Base-by-base conservation (phyloP, 2,113 vertebrate genomes). In the Toxotes chatareus region DNA sequence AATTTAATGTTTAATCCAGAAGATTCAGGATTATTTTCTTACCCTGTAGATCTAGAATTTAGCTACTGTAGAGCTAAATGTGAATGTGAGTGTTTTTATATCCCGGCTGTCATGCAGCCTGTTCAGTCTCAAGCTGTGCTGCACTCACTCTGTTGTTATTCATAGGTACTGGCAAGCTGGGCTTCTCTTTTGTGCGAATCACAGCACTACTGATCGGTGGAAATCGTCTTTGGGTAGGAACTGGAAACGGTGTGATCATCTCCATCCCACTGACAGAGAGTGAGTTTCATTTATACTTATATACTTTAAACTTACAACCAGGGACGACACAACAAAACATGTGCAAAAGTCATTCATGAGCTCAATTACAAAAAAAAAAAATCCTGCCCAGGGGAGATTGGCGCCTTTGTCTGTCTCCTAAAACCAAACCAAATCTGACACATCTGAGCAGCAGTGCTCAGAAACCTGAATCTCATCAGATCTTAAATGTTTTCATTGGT, bases 181-280 rank as follows among this genome's bases (percentile, higher is more conserved):
- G 98, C 76, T 99, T 99, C 95, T 99, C 98, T 0, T 99, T 99
- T 2, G 98, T 99, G 76, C 94, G 98, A 73, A 99, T 99, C 91
- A 99, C 98, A 4, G 98, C 98, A 9, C 95, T 99, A 67, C 96
- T 99, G 66, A 98, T 99, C 0, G 98, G 97, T 32, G 97, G 98
- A 88, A 99, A 97, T 86, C 97, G 98, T 21, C 96, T 99, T 42
- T 99, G 98, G 98, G 98, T 99, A 4, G 98, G 98, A 82, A 99
- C 98, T 0, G 98, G 98, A 79, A 99, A 99, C 0, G 98, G 98
- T 0, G 98, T 99, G 0, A 97, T 99, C 94, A 99, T 99, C 95
- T 99, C 98, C 80, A 99, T 99, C 91, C 98, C 98, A 0, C 88
- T 99, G 78, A 99, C 98, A 4, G 98, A 99, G 90, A 99, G 98